Evolutionary conservation across 2,113 vertebrate species (phyloP).

Genomic region (Lethenteron camtschaticum): DNA sequence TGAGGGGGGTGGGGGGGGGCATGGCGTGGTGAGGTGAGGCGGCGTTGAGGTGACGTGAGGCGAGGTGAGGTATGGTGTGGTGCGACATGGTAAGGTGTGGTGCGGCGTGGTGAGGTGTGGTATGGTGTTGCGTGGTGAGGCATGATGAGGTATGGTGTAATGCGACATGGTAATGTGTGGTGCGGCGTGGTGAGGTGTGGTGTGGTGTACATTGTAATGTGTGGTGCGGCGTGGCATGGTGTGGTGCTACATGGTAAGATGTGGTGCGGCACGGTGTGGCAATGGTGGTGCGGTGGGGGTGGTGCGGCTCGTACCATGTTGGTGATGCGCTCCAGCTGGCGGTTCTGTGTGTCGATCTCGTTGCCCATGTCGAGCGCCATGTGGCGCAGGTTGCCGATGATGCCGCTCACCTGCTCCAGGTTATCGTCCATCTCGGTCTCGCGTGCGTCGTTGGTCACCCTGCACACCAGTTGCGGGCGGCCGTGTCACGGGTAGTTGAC

Average conservation of each 20-base stretch:
- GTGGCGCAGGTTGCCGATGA: slow-evolving; percentile 34
- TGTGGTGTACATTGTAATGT: neutral
- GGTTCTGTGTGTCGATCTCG: slow-evolving; percentile 36
- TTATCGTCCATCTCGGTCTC: slow-evolving; percentile 53
- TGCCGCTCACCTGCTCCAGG: slow-evolving; percentile 32
- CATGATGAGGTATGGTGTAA: too few relatives aligned
- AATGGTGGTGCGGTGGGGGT: too few relatives aligned
- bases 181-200: neutral
- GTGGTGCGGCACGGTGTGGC: neutral
- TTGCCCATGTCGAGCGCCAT: slow-evolving; percentile 45
- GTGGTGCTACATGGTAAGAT: neutral
- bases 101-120: too few relatives aligned
- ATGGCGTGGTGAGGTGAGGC: too few relatives aligned
- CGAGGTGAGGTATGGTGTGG: too few relatives aligned
- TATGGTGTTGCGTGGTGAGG: too few relatives aligned
- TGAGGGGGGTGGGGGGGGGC: too few relatives aligned
- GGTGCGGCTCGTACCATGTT: slow-evolving; percentile 20
- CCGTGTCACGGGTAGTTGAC: too few relatives aligned
- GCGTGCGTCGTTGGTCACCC: slow-evolving; percentile 29
- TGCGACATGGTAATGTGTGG: too few relatives aligned
- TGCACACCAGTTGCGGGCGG: slow-evolving; percentile 11
- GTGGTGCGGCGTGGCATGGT: too few relatives aligned
- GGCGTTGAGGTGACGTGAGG: too few relatives aligned
- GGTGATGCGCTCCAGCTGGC: slow-evolving; percentile 24
- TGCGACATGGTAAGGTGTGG: too few relatives aligned